Evolutionary conservation across 2,888 invertebrate genomes (phyloP).

Genomic region (Lepidocyrtinus sp.): DNA sequence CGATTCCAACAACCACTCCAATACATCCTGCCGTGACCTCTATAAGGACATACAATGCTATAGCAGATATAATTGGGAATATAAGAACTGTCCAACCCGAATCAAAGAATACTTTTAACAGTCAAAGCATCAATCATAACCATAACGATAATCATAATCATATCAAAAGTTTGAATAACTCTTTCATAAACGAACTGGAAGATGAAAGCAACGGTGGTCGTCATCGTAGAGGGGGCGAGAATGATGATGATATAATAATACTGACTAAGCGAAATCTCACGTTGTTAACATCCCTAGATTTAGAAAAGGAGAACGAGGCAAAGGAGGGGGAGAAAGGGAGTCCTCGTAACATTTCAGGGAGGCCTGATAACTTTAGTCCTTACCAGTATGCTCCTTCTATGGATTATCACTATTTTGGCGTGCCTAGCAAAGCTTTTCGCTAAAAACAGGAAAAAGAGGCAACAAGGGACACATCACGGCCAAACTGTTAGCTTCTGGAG

Average conservation of each 20-base stretch:
- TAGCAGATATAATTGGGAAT: slow-evolving; percentile 2
- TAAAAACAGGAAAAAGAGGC: not conserved
- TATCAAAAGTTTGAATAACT: too few relatives aligned
- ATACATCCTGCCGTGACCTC: not conserved
- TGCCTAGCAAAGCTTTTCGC: slow-evolving; percentile 25
- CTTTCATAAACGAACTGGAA: too few relatives aligned
- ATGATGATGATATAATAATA: slow-evolving; percentile 17
- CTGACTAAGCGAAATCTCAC: slow-evolving; percentile 39
- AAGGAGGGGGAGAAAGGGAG: slow-evolving; percentile 32
- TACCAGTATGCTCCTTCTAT: slow-evolving; percentile 57
- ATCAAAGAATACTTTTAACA: too few relatives aligned
- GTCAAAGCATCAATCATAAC: too few relatives aligned
- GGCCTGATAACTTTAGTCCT: slow-evolving; percentile 53
- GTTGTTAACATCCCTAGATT: slow-evolving; percentile 16
- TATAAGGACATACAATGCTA: not conserved
- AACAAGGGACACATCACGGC: not conserved
- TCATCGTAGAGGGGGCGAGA: too few relatives aligned
- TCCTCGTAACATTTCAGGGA: slow-evolving; percentile 42
- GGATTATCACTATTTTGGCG: slow-evolving; percentile 42
- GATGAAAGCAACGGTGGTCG: too few relatives aligned
- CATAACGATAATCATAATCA: too few relatives aligned
- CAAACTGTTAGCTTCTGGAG: not conserved
- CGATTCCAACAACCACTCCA: not conserved
- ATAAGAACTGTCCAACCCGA: not conserved
- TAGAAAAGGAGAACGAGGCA: not conserved